A percentile compares a stretch with the other conserved stretches of the same genome.
Conservation (phyloP, 2,113 vertebrate species). For the Cyrtonyx montezumae region DNA sequence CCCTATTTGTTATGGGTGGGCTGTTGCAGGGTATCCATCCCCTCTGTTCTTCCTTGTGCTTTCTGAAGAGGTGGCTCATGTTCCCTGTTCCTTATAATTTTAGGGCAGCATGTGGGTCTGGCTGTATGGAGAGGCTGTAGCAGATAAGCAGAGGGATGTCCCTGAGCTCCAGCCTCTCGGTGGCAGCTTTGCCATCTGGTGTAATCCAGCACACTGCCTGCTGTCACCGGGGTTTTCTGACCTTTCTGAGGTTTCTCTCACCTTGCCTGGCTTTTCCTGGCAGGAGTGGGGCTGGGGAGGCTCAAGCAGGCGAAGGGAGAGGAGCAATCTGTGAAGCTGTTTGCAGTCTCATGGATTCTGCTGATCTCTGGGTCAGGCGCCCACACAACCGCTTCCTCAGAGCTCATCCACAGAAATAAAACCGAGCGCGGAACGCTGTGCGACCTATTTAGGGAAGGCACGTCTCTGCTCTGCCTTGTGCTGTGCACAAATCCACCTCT, state of each 20-base stretch:
- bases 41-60: neutral
- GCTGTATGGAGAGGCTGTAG: neutral
- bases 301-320: neutral
- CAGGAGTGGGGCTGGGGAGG: neutral
- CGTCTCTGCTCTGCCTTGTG: neutral
- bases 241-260: neutral
- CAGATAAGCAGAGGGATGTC: neutral
- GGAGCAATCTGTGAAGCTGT: neutral
- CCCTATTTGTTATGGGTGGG: neutral
- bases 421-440: neutral
- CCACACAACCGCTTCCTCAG: neutral
- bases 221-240: neutral
- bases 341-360: neutral
- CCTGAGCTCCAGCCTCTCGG: neutral
- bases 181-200: neutral
- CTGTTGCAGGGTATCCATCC: neutral
- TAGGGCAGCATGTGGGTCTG: neutral
- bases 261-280: neutral
- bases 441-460: neutral
- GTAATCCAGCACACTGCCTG: neutral
- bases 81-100: accelerated
- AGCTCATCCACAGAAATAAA: neutral
- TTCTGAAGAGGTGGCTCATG: neutral
- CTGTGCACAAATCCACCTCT: neutral
- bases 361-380: neutral